Base-by-base conservation (phyloP, 2,797 vertebrate species). In the Leptatherina wallacei region DNA sequence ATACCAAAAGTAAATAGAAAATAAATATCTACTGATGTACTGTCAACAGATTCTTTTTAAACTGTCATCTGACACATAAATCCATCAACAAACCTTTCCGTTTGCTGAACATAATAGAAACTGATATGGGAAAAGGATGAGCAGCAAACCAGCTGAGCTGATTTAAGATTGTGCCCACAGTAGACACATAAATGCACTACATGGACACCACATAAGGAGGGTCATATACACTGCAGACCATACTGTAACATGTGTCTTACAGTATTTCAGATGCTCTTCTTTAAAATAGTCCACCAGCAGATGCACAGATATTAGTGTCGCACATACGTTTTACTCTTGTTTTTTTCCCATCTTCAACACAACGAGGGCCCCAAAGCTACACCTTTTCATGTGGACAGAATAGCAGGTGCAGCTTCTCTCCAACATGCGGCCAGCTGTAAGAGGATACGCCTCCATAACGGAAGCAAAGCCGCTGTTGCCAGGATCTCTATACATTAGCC, bases 51-150 rank as follows among this genome's bases (percentile, higher is more conserved):
- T 49, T 47, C 49, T 57, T 58, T 32, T 52, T 32, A 27, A 32
- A 59, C 27, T 2, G 13, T 32, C 8, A 63, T 35, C 27, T 0
- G 9, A 30, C 61, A 73, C 58, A 52, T 13, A 69, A 33, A 74
- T 62, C 20, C 24, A 30, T 40, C 27, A 65, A 33, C 11, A 52
- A 52, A 57, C 40, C 52, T 40, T 71, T 47, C 55, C 11, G 24
- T 40, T 33, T 8, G 58, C 22, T 55, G 6, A 82, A 35, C 65
- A 27, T 36, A 42, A 54, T 36, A 72, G 56, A 77, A 13, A 56
- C 44, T 57, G 52, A 87, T 78, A 78, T 78, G 73, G 58, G 81
- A 52, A 78, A 29, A 80, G 18, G 30, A 62, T 73, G 76, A 77
- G 57, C 71, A 70, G 61, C 55, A 66, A 73, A 47, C n/a, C 65